phyloP scores from a whole-genome alignment of 2,113 vertebrate species.

The Calcarius ornatus region DNA sequence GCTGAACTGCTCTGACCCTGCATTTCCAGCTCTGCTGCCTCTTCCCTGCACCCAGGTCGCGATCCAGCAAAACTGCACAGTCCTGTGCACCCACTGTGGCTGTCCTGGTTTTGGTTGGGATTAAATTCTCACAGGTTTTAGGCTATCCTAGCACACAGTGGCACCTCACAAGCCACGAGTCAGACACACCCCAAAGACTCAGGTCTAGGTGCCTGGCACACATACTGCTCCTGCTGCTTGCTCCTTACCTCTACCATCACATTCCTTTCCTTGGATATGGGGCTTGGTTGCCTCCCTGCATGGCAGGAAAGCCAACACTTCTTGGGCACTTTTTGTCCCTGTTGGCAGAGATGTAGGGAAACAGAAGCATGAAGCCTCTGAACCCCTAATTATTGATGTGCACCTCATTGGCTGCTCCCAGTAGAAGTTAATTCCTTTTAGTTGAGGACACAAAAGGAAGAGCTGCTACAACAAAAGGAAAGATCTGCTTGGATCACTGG shows the following conservation, averaged over 20 bases:
- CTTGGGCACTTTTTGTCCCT: background rate
- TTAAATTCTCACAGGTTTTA: background rate
- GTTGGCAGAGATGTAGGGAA: background rate
- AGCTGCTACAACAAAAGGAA: background rate
- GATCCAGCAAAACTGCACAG: background rate
- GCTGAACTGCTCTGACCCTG: slow-evolving; percentile 39
- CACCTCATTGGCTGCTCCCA: background rate
- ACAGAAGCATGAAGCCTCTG: background rate
- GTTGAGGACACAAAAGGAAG: background rate
- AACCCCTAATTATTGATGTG: background rate
- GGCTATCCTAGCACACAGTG: background rate
- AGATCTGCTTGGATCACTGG: background rate
- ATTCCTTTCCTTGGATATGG: background rate
- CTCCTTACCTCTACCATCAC: background rate
- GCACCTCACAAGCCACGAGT: background rate
- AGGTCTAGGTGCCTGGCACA: background rate
- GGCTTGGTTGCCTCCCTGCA: background rate
- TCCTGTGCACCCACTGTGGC: accelerated
- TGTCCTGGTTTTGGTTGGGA: background rate
- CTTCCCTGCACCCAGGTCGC: background rate
- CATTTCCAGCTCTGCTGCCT: background rate
- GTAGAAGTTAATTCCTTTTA: background rate
- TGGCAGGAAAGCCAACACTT: background rate
- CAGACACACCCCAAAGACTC: background rate
- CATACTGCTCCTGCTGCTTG: accelerated